Conservation (phyloP, 2,888 invertebrate genomes). For the Eucriotettix oculatus region DNA sequence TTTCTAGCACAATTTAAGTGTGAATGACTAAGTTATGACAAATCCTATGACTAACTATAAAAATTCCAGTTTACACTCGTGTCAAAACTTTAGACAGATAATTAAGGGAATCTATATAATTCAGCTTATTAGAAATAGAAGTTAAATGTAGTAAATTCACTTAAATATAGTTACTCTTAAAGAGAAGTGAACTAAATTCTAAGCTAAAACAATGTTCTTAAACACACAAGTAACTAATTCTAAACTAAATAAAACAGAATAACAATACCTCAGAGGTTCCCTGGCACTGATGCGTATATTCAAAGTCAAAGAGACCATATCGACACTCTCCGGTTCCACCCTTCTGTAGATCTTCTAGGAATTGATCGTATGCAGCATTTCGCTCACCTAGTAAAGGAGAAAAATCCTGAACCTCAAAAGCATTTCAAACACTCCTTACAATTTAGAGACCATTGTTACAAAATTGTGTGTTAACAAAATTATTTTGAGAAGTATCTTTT, state of each 20-base stretch:
- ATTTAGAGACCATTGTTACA: background rate
- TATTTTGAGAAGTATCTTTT: background rate
- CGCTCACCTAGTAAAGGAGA: slow-evolving; percentile 34
- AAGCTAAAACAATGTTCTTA: too few species aligned
- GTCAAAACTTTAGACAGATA: too few species aligned
- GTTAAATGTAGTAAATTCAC: too few species aligned
- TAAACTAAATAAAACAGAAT: background rate
- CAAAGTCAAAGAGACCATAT: slow-evolving; percentile 95
- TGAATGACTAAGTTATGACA: too few species aligned
- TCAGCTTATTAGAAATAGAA: too few species aligned
- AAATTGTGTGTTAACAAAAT: background rate
- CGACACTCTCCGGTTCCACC: slow-evolving; percentile 91
- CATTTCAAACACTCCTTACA: background rate
- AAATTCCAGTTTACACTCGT: too few species aligned
- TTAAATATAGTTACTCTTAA: too few species aligned
- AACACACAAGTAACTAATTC: too few species aligned
- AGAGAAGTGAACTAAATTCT: too few species aligned
- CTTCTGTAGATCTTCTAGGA: slow-evolving; percentile 81
- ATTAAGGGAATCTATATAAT: too few species aligned
- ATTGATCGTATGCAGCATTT: slow-evolving; percentile 84
- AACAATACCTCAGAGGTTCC: slow-evolving; percentile 65
- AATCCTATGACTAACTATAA: too few species aligned
- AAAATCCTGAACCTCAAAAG: background rate
- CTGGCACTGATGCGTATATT: slow-evolving; percentile 94
- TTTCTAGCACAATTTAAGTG: too few species aligned